phyloP scores from a whole-genome alignment of 2,113 vertebrate genomes.

The Rhynchomys soricoides region DNA sequence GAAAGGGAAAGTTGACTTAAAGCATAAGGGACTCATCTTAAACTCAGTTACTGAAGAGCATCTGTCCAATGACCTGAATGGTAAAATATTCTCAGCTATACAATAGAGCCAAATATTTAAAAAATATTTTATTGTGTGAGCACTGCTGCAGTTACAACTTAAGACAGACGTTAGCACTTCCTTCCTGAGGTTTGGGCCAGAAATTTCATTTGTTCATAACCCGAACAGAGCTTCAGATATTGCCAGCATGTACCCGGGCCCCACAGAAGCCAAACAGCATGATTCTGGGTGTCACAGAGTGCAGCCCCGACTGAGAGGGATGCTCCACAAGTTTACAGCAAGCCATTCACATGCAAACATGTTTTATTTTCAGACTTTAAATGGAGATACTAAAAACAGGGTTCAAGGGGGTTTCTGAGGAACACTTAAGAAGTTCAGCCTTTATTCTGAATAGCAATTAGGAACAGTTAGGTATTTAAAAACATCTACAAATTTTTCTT shows the following conservation, averaged over 20 bases:
- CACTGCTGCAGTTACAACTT: fast-evolving
- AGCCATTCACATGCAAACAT: slow-evolving; percentile 30
- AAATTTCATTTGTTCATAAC: not conserved
- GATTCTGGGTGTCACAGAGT: no score
- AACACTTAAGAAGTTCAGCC: slow-evolving; percentile 48
- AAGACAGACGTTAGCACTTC: not conserved
- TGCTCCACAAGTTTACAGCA: not conserved
- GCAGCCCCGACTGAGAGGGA: not conserved
- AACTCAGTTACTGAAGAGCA: not conserved
- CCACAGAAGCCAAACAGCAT: no score
- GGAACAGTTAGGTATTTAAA: slow-evolving; percentile 55
- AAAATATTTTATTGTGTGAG: not conserved
- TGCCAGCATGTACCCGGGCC: not conserved
- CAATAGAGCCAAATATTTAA: not conserved
- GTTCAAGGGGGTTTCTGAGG: not conserved
- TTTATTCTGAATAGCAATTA: slow-evolving; percentile 69
- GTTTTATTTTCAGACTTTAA: slow-evolving; percentile 59
- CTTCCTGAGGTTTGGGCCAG: not conserved
- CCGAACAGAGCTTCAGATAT: not conserved
- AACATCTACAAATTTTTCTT: slow-evolving; percentile 40
- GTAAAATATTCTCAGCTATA: not conserved
- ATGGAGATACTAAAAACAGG: slow-evolving; percentile 42
- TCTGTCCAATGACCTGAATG: not conserved
- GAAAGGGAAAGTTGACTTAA: not conserved
- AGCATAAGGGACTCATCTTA: not conserved